Evolutionary conservation across 2,113 vertebrate genomes (phyloP).

Genomic region (Phalacrocorax pelagicus): DNA sequence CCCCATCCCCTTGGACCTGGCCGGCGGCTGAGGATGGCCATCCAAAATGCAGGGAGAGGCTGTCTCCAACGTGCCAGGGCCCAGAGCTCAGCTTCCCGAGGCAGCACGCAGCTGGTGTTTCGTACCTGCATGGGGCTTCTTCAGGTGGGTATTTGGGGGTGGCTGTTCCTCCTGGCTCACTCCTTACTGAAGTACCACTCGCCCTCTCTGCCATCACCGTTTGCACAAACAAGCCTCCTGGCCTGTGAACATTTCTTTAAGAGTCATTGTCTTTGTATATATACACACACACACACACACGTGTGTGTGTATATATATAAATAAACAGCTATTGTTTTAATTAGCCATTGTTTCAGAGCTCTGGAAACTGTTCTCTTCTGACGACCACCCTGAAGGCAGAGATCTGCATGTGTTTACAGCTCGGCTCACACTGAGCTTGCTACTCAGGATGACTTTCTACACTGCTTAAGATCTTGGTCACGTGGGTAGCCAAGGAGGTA

Average conservation of each 20-base stretch:
- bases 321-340: constrained; percentile 58
- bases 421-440: background rate
- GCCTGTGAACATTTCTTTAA: background rate
- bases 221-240: background rate
- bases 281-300: accelerated
- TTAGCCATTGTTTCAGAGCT: constrained; percentile 57
- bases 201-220: background rate
- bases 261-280: background rate
- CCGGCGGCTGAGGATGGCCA: background rate
- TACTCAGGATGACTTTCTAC: background rate
- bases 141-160: background rate
- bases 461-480: accelerated
- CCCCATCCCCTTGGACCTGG: background rate
- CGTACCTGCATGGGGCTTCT: background rate
- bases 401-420: background rate
- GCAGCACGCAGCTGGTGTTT: background rate
- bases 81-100: background rate
- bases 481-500: background rate
- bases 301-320: background rate
- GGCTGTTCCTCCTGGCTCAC: background rate
- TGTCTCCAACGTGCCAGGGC: accelerated
- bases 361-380: constrained; percentile 48
- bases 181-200: background rate
- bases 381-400: constrained; percentile 47
- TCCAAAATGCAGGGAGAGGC: background rate